Percentiles rank a stretch among this genome's conserved stretches.
Conservation (phyloP, 2,113 vertebrate genomes). For the Apteryx owenii region DNA sequence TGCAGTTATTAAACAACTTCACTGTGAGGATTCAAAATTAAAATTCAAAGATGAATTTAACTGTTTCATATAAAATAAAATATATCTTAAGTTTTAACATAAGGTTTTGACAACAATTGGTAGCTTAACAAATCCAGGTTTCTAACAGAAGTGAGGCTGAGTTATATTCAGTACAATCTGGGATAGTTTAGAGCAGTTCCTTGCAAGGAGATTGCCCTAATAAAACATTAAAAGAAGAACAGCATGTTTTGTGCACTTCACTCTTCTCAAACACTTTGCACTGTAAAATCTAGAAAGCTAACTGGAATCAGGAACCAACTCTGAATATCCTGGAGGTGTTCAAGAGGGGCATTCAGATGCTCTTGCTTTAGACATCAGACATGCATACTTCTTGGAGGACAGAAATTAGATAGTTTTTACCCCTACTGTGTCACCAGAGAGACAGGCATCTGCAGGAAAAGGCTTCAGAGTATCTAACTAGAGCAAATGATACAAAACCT, state of each 20-base stretch:
- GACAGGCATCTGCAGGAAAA: background rate
- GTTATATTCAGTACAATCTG: background rate
- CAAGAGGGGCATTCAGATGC: background rate
- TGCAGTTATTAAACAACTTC: background rate
- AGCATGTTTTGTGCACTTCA: background rate
- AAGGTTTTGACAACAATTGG: background rate
- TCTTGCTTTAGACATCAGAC: background rate
- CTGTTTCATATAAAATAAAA: slow-evolving; percentile 2
- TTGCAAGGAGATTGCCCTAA: background rate
- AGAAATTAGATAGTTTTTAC: background rate
- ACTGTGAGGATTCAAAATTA: background rate
- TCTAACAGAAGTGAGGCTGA: background rate
- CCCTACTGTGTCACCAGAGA: background rate
- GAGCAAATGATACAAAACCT: background rate
- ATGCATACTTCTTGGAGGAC: background rate
- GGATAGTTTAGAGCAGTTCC: background rate
- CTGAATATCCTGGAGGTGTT: background rate
- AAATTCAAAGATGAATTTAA: slow-evolving; percentile 23
- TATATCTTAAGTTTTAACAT: background rate
- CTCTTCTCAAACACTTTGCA: background rate
- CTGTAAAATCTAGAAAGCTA: background rate
- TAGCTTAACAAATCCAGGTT: background rate
- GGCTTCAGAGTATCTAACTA: background rate
- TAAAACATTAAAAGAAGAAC: slow-evolving; percentile 26
- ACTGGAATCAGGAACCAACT: background rate